phyloP scores from a whole-genome alignment of 2,797 vertebrate species.

The Eutrigla gurnardus region DNA sequence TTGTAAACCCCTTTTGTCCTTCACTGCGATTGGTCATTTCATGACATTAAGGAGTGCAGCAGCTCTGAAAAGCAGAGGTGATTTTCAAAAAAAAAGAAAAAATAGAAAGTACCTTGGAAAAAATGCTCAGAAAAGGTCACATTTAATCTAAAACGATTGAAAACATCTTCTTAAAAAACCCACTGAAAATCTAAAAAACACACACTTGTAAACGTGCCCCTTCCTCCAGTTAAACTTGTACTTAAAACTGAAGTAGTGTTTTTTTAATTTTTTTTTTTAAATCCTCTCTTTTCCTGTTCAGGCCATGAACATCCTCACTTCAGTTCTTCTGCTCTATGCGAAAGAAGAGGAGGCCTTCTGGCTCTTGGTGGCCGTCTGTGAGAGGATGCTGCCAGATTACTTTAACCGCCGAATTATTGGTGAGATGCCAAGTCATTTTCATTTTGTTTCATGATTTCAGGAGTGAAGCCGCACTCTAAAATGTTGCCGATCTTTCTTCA shows the following conservation, averaged over 20 bases:
- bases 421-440: conserved; percentile 67
- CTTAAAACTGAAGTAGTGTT: background rate
- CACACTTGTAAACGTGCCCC: background rate
- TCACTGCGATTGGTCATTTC: conserved; percentile 6
- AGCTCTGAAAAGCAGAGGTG: conserved; percentile 2
- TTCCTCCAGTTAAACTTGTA: background rate
- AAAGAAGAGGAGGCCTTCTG: conserved; percentile 99
- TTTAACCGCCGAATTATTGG: conserved; percentile 97
- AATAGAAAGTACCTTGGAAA: background rate
- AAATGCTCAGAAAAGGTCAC: background rate
- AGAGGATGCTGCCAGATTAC: conserved; percentile 97
- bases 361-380: conserved; percentile 95
- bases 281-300: conserved; percentile 59
- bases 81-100: background rate
- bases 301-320: conserved; percentile 99
- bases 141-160: conserved; percentile 4
- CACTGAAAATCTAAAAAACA: background rate
- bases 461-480: background rate
- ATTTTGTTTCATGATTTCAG: background rate
- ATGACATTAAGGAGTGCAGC: background rate
- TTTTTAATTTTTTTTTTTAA: background rate
- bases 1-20: background rate
- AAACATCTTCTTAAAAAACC: background rate
- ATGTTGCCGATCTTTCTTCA: conserved; percentile 64
- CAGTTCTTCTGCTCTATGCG: conserved; percentile 94